phyloP scores from a whole-genome alignment of 2,797 vertebrate species.

The Xenentodon cancila region DNA sequence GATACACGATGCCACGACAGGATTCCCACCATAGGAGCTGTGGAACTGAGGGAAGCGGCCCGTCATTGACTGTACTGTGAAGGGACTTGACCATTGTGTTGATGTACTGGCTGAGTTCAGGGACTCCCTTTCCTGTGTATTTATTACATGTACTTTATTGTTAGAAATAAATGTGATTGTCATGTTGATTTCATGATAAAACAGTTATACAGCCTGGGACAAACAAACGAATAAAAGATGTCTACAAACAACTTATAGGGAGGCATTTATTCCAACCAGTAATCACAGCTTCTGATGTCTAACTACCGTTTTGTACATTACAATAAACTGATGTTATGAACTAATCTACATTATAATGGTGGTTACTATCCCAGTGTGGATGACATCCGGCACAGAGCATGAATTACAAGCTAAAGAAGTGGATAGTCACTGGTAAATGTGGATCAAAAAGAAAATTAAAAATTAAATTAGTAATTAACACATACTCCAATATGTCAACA shows the following conservation, averaged over 20 bases:
- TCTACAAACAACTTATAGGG: slow-evolving; percentile 34
- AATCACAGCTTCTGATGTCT: slow-evolving; percentile 32
- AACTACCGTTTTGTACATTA: slow-evolving; percentile 38
- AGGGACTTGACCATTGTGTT: slow-evolving; percentile 2
- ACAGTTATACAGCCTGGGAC: slow-evolving; percentile 5
- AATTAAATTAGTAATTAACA: slow-evolving; percentile 5
- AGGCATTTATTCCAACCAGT: slow-evolving; percentile 58
- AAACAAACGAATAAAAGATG: slow-evolving; percentile 21
- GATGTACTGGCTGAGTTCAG: slow-evolving; percentile 11
- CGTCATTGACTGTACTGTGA: not conserved
- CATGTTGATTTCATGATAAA: slow-evolving; percentile 18
- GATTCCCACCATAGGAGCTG: too few relatives aligned
- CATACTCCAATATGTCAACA: slow-evolving; percentile 17
- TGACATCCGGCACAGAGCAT: slow-evolving; percentile 10
- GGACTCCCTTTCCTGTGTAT: slow-evolving; percentile 12
- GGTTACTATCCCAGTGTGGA: slow-evolving; percentile 9
- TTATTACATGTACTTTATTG: slow-evolving; percentile 34
- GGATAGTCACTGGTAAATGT: slow-evolving; percentile 30
- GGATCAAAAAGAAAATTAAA: slow-evolving; percentile 10
- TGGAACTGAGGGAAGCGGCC: slow-evolving; percentile 4
- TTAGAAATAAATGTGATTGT: slow-evolving; percentile 26
- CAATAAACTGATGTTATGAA: slow-evolving; percentile 11
- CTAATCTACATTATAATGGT: slow-evolving; percentile 28
- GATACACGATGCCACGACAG: too few relatives aligned
- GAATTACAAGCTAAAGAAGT: slow-evolving; percentile 47